A percentile compares a stretch with the other conserved stretches of the same genome.
Conservation (phyloP, 2,113 vertebrate species). For the Nycticorax nycticorax region DNA sequence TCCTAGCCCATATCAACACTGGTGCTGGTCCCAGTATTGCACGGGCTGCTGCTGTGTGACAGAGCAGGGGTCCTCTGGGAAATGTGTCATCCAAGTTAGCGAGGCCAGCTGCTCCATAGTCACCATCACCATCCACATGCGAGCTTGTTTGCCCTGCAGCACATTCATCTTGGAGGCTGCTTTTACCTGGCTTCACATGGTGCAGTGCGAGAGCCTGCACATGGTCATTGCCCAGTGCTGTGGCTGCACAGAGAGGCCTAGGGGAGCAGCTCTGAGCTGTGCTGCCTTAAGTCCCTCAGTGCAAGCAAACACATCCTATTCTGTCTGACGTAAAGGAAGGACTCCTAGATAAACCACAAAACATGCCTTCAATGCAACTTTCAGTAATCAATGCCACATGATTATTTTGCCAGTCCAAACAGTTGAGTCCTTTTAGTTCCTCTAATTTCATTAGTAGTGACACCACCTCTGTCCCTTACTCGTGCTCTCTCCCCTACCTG, state of each 20-base stretch:
- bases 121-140: not conserved
- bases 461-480: not conserved
- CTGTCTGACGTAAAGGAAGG: not conserved
- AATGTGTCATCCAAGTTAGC: not conserved
- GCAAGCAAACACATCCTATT: not conserved
- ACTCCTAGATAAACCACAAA: not conserved
- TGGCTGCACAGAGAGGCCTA: not conserved
- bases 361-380: not conserved
- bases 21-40: not conserved
- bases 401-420: not conserved
- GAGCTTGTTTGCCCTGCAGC: not conserved
- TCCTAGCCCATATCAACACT: not conserved
- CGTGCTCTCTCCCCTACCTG: not conserved
- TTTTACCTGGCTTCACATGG: not conserved
- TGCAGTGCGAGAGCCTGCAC: not conserved
- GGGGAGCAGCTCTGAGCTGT: not conserved
- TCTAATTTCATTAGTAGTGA: not conserved
- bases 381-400: not conserved
- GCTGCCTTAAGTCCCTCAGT: not conserved
- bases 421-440: not conserved
- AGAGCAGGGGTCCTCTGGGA: not conserved
- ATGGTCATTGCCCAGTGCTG: not conserved
- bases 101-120: not conserved
- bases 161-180: not conserved
- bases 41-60: not conserved